Evolutionary conservation across 2,113 vertebrate genomes (phyloP), one percentile per base, ranked within the genome.

Genomic region (Indicator maculatus): DNA sequence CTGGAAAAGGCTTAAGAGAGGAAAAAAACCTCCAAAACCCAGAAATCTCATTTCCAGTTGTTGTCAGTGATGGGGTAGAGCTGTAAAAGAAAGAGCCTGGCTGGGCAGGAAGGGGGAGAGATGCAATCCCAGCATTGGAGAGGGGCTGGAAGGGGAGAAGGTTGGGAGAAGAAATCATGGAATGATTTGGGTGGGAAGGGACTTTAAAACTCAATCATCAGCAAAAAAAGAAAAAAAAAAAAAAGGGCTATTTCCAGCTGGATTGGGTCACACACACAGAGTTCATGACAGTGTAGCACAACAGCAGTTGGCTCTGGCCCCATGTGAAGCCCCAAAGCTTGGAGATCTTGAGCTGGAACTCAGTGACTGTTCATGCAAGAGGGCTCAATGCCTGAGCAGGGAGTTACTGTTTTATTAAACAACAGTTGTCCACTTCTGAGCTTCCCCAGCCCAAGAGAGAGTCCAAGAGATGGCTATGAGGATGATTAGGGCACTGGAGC

Each of bases 221-320:
- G 33, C 53, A 64, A 85, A 44, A 53, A 67, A 84, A 52, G 36
- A 36, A 36, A 36, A 36, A 7, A n/a, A n/a, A n/a, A 44, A 53
- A 67, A 84, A 52, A 64, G 5, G 19, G 21, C 13, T 38, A 3
- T 88, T 95, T 82, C 70, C 53, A 36, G 27, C 14, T 0, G 0
- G 39, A 66, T 60, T 24, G 6, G 70, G 52, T 21, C 53, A 30
- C 17, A 8, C 1, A 2, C 8, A 31, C 10, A 41, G 13, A 3
- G 58, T 7, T 75, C 3, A 1, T 3, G 10, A 59, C 28, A 18
- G 28, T 1, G 2, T 28, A 24, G 17, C 3, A 0, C 11, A 1
- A 44, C 2, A 3, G 12, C 16, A 1, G 9, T 44, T 6, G 56
- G 28, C 19, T 69, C 45, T 12, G 44, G 53, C 47, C 27, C 20